Evolutionary conservation across 2,113 vertebrate species (phyloP).

Genomic region (Fukomys damarensis): DNA sequence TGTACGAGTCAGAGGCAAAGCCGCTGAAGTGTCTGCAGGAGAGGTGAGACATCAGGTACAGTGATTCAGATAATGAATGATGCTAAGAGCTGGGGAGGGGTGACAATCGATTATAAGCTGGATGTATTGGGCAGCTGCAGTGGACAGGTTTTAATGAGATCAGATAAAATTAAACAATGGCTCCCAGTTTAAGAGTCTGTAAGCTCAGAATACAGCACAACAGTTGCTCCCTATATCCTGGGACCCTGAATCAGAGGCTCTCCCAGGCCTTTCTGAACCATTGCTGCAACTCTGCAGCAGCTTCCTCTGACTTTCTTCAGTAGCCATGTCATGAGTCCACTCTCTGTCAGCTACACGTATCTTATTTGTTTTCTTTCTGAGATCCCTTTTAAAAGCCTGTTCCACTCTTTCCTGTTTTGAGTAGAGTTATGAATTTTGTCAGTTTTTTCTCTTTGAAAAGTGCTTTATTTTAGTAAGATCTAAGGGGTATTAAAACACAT

Average conservation of each 20-base stretch:
- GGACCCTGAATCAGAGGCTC: neutral
- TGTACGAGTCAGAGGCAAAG: neutral
- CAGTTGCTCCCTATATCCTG: neutral
- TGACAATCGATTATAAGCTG: neutral
- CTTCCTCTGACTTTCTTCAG: neutral
- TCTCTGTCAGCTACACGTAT: neutral
- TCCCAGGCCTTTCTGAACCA: neutral
- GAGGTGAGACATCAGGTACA: neutral
- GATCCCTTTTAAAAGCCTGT: neutral
- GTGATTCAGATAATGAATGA: neutral
- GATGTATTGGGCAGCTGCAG: neutral
- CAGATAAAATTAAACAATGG: neutral
- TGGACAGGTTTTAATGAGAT: neutral
- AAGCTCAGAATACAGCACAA: neutral
- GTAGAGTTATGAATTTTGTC: neutral
- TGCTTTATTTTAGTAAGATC: constrained; percentile 77
- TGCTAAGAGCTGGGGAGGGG: neutral
- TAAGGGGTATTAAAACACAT: constrained; percentile 66
- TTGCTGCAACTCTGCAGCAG: neutral
- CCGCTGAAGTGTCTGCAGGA: neutral
- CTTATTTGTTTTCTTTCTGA: neutral
- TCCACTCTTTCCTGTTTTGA: neutral
- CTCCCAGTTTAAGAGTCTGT: neutral
- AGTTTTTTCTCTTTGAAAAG: constrained; percentile 50
- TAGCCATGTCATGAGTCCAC: neutral